Evolutionary conservation across 2,797 vertebrate species (phyloP).

Genomic region (Macrochelys suwanniensis): DNA sequence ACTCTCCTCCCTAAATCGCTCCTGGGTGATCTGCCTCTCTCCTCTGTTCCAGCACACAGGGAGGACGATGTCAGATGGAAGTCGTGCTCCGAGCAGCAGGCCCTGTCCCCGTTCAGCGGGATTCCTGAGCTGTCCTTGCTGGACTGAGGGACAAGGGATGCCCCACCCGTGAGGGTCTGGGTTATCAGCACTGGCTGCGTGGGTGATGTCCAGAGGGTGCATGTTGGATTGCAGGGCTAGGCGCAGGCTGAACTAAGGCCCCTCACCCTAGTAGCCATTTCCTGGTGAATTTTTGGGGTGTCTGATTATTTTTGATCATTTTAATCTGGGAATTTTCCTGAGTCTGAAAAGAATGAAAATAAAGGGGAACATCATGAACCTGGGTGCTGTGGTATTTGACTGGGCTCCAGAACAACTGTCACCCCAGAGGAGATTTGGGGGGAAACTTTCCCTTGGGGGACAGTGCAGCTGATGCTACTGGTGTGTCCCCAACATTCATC

Average conservation of each 20-base stretch:
- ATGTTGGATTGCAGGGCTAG: neutral
- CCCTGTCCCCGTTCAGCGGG: too few relatives aligned
- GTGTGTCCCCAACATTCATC: neutral
- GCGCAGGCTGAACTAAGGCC: neutral
- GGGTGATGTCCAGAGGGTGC: neutral
- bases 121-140: neutral
- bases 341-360: slow-evolving; percentile 43
- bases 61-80: neutral
- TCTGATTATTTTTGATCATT: slow-evolving; percentile 48
- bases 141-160: fast-evolving
- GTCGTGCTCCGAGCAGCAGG: neutral
- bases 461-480: neutral
- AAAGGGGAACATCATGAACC: slow-evolving; percentile 18
- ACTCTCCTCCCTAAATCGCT: neutral
- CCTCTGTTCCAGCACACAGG: neutral
- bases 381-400: neutral
- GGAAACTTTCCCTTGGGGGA: neutral
- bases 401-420: neutral
- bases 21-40: neutral
- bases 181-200: neutral
- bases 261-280: neutral
- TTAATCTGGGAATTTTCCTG: slow-evolving; percentile 33
- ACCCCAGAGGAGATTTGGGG: fast-evolving
- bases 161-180: neutral
- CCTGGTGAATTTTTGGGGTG: neutral